A percentile compares a stretch with the other conserved stretches of the same genome.
phyloP scores from a whole-genome alignment of 1,140 invertebrate genomes.

The Formica exsecta region DNA sequence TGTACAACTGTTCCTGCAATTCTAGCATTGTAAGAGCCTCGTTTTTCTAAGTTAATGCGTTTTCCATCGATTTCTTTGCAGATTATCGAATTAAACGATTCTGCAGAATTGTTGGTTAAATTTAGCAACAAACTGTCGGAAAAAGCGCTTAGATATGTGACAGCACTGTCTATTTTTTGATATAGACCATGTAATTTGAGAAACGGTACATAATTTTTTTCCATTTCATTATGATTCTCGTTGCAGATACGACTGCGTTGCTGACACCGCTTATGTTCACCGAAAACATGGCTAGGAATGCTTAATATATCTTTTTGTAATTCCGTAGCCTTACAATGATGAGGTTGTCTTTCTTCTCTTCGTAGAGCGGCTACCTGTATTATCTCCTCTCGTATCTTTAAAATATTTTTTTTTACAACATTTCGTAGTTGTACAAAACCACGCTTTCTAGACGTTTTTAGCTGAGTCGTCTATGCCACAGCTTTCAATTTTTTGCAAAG shows the following conservation, averaged over 20 bases:
- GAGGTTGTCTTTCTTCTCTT: neutral
- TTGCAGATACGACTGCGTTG: too few species aligned
- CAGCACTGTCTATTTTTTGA: neutral
- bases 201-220: conserved; percentile 6
- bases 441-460: neutral
- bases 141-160: neutral
- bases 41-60: conserved; percentile 41
- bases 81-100: neutral
- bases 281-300: neutral
- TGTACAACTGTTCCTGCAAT: too few species aligned
- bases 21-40: too few species aligned
- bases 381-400: neutral
- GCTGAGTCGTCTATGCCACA: neutral
- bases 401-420: neutral
- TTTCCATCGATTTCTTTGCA: neutral
- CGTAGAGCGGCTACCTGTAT: neutral
- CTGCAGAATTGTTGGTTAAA: conserved; percentile 11
- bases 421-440: neutral
- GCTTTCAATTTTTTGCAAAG: too few species aligned
- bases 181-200: neutral
- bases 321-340: neutral
- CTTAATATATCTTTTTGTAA: neutral
- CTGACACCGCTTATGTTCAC: neutral
- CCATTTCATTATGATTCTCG: neutral
- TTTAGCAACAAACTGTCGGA: conserved; percentile 1